Evolutionary conservation across 2,113 vertebrate species (phyloP), one percentile per base, ranked within the genome.

Genomic region (Semnornis frantzii): DNA sequence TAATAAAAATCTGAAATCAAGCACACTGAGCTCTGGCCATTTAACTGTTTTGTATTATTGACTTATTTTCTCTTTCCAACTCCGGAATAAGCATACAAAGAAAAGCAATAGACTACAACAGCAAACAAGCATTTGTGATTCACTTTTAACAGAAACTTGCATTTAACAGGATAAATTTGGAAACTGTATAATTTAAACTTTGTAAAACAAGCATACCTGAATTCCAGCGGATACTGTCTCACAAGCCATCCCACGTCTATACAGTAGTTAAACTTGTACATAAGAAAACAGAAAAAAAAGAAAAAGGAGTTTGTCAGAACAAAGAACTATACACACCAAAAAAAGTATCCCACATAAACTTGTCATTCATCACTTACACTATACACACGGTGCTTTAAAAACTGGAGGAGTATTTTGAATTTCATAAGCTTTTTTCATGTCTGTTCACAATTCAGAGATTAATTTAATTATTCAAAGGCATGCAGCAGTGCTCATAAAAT

Each of bases 171-270:
- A 25, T 33, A 0, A 0, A 58, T 44, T 30, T 48, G 20, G 46
- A 84, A 81, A 89, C 6, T 5, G 5, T 58, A 85, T 34, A 2
- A 59, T 44, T 76, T 80, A 7, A 82, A n/a, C 15, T 74, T 13
- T 2, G 0, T 68, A 82, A 28, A 21, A 25, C 8, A 78, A 58
- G 91, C 97, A 95, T 95, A 99, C 99, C 99, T 98, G 95, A 99
- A 99, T 92, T 99, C 98, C 34, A 97, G 87, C 0, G 99, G 98
- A 85, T 99, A 99, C 89, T 99, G 99, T 78, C 96, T 95, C 17
- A 99, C 93, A 90, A 99, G 98, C 99, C 99, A 99, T 60, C 95
- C 94, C 77, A 99, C 97, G 31, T 99, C 99, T 91, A 99, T 98
- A 94, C 99, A 99, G 97, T 99, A 99, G 97, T 99, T 99, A 97